phyloP scores from a whole-genome alignment of 2,113 vertebrate species.

The Desmodus rotundus region DNA sequence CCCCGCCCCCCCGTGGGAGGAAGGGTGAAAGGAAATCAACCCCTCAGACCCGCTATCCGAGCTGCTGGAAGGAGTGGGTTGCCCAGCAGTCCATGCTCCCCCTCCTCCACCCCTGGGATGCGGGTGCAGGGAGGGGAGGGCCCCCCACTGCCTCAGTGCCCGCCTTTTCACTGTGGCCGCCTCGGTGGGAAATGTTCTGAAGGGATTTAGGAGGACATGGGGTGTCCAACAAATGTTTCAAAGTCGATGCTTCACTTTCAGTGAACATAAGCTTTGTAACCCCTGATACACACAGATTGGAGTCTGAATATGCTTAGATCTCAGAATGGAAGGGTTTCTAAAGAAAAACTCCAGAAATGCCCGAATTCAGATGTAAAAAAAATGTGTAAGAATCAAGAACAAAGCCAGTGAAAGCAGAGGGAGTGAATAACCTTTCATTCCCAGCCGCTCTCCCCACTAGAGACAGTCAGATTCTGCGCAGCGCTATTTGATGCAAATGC shows the following conservation, averaged over 20 bases:
- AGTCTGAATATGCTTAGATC: constrained; percentile 81
- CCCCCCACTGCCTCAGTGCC: not conserved
- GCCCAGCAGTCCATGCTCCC: rapidly evolving
- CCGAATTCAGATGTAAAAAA: constrained; percentile 72
- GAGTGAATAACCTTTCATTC: constrained; percentile 82
- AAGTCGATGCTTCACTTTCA: constrained; percentile 75
- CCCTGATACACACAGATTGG: constrained; percentile 66
- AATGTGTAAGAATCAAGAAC: constrained; percentile 70
- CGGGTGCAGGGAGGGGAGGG: constrained; percentile 39
- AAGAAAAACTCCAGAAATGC: constrained; percentile 81
- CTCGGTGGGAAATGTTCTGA: constrained; percentile 66
- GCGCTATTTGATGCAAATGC: constrained; percentile 83
- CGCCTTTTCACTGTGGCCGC: not conserved
- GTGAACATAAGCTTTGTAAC: constrained; percentile 64
- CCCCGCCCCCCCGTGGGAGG: not conserved
- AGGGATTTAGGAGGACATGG: constrained; percentile 73
- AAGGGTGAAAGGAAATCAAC: not conserved
- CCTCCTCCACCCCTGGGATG: not conserved
- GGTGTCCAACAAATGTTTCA: constrained; percentile 74
- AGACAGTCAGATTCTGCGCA: constrained; percentile 73
- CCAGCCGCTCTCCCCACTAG: constrained; percentile 77
- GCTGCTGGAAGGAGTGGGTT: not conserved
- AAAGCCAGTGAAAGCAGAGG: constrained; percentile 70
- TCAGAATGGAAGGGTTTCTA: constrained; percentile 77
- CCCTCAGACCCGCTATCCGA: not conserved